Conservation (phyloP, 2,797 vertebrate genomes). For the Gambusia yucatana region DNA sequence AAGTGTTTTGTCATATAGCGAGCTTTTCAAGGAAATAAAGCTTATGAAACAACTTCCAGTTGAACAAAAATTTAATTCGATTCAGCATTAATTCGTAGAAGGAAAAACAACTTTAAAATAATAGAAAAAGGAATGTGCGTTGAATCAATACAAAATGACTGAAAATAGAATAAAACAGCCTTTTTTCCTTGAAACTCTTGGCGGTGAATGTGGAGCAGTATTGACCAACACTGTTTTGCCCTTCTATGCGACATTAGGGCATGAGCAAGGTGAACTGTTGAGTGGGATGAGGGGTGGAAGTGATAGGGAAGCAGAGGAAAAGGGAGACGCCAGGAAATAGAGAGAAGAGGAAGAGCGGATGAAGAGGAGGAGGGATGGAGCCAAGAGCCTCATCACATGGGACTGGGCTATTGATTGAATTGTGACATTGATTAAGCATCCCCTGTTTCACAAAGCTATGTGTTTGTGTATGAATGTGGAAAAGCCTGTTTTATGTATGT, state of each 20-base stretch:
- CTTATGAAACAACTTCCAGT: neutral
- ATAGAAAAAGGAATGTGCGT: no score
- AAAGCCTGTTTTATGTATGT: slow-evolving; percentile 26
- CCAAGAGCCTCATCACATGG: slow-evolving; percentile 67
- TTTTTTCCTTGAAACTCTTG: neutral
- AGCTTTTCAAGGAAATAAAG: neutral
- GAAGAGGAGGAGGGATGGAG: slow-evolving; percentile 34
- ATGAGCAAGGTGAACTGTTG: slow-evolving; percentile 54
- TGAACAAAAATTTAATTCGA: neutral
- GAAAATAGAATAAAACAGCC: neutral
- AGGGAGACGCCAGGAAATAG: slow-evolving; percentile 53
- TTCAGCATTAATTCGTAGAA: neutral
- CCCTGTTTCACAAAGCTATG: slow-evolving; percentile 78
- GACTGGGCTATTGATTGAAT: slow-evolving; percentile 81
- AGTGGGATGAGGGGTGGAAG: slow-evolving; percentile 44
- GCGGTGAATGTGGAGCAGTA: neutral
- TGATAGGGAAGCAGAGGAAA: slow-evolving; percentile 27
- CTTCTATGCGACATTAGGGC: slow-evolving; percentile 50
- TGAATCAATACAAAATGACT: neutral
- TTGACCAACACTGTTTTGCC: slow-evolving; percentile 17
- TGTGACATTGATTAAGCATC: slow-evolving; percentile 85
- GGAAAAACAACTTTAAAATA: neutral
- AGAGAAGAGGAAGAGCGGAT: slow-evolving; percentile 37
- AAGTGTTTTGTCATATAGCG: neutral
- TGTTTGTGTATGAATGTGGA: slow-evolving; percentile 53